Evolutionary conservation across 2,113 vertebrate genomes (phyloP), one percentile per base, ranked within the genome.

Genomic region (Balaenoptera acutorostrata): DNA sequence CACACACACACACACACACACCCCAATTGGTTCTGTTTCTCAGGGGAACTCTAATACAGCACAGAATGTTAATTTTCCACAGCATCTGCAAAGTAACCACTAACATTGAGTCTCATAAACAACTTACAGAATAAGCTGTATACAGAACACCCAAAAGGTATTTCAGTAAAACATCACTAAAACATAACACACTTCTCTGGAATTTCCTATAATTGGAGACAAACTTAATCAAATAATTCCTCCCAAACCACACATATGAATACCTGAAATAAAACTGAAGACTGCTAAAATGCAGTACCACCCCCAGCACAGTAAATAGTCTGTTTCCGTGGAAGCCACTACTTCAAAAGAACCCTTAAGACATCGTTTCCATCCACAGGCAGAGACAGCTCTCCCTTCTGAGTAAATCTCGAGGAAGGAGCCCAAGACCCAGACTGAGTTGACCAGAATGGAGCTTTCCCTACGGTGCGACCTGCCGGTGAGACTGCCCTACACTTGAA

Each of bases 381-480:
- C 72, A 55, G 41, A 55, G 25, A 17, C 6, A 12, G 39, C 12
- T 33, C 33, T 27, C 6, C 23, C 33, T 78, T 69, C 90, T 20
- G 15, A 88, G 10, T 17, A 36, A 44, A 27, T 21, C n/a, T 31
- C 2, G 36, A 29, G 29, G 10, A n/a, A 6, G 6, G 12, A 57
- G 83, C 21, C 5, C 33, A 18, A 7, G 17, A 10, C 6, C 13
- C 21, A 3, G n/a, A 63, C 2, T 21, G 4, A 29, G 9, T 2
- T 0, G 13, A 41, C 9, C 27, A 36, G 7, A 31, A 52, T 0
- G 4, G 57, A n/a, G 64, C 20, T 8, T 3, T 12, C 39, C n/a
- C 17, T n/a, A 52, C 10, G 0, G 49, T 25, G 5, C 6, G 44
- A 41, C 15, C 64, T 4, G 8, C 25, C 29, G 31, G 59, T 20